A percentile compares a stretch with the other conserved stretches of the same genome.
phyloP scores from a whole-genome alignment of 2,113 vertebrate species.

The Daboia siamensis region DNA sequence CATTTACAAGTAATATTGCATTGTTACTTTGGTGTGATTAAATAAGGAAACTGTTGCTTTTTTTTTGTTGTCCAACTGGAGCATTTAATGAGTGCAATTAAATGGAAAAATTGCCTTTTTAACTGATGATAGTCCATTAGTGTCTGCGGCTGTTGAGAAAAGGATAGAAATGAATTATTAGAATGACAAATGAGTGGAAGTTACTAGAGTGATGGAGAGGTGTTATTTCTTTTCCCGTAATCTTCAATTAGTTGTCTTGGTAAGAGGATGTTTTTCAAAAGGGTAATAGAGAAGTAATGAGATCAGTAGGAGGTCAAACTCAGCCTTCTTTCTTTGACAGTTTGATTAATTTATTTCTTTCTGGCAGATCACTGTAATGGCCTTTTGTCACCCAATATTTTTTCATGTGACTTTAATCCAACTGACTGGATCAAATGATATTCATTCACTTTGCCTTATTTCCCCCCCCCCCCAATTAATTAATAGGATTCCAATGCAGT shows the following conservation, averaged over 20 bases:
- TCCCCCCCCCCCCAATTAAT: neutral
- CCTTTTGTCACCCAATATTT: conserved; percentile 78
- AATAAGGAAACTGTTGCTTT: conserved; percentile 82
- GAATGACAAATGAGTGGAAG: conserved; percentile 83
- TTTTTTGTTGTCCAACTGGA: conserved; percentile 78
- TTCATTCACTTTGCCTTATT: conserved; percentile 34
- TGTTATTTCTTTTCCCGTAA: conserved; percentile 79
- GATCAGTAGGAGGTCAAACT: conserved; percentile 87
- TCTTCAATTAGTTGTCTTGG: conserved; percentile 91
- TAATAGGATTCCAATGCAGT: conserved; percentile 32
- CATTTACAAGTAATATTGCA: conserved; percentile 73
- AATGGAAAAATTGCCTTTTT: conserved; percentile 84
- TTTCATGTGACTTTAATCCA: conserved; percentile 65
- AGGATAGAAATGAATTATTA: conserved; percentile 82
- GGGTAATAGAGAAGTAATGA: conserved; percentile 87
- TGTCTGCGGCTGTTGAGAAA: conserved; percentile 75
- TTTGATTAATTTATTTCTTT: conserved; percentile 94
- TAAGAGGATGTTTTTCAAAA: conserved; percentile 86
- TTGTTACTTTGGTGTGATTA: conserved; percentile 75
- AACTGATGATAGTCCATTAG: conserved; percentile 82
- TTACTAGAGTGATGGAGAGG: conserved; percentile 79
- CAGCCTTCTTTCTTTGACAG: conserved; percentile 84
- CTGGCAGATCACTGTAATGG: conserved; percentile 80
- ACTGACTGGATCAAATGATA: conserved; percentile 54
- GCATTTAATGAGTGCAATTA: conserved; percentile 85